Conservation (phyloP, 1,140 invertebrate genomes). For the Theocolax elegans region DNA sequence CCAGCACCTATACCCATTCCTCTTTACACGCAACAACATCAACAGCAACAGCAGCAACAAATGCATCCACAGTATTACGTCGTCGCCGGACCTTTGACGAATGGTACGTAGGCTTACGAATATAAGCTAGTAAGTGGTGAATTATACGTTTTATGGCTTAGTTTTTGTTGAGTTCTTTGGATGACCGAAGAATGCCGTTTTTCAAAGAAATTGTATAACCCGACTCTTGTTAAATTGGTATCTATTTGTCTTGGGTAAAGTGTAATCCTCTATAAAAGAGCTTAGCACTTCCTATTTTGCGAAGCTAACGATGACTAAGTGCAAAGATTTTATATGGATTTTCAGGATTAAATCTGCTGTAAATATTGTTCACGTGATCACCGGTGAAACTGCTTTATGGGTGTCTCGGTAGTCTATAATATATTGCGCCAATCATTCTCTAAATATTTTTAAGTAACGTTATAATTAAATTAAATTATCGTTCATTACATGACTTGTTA, state of each 20-base stretch:
- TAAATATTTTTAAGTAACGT: background rate
- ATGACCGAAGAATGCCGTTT: background rate
- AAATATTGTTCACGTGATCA: background rate
- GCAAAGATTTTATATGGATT: background rate
- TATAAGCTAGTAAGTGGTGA: background rate
- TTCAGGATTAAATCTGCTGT: background rate
- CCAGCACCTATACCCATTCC: constrained; percentile 58
- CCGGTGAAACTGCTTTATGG: background rate
- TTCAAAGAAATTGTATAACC: too few species aligned
- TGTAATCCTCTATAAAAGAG: background rate
- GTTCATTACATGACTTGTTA: too few species aligned
- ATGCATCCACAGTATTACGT: constrained; percentile 45
- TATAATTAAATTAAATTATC: too few species aligned
- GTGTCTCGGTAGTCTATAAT: background rate
- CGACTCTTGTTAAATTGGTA: background rate
- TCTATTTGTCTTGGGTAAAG: background rate
- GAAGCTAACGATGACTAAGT: background rate
- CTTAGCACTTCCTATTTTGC: background rate
- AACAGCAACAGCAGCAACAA: constrained; percentile 43
- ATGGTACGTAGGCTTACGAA: constrained; percentile 29
- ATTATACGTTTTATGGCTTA: background rate
- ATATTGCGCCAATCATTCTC: background rate
- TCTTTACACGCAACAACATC: constrained; percentile 51
- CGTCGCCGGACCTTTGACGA: constrained; percentile 37
- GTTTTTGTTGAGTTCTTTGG: background rate